These are phyloP conservation scores for Trichonephila clavipes DNA, from an alignment of 1,140 invertebrate genomes.

Conservation along the genomic window DNA sequence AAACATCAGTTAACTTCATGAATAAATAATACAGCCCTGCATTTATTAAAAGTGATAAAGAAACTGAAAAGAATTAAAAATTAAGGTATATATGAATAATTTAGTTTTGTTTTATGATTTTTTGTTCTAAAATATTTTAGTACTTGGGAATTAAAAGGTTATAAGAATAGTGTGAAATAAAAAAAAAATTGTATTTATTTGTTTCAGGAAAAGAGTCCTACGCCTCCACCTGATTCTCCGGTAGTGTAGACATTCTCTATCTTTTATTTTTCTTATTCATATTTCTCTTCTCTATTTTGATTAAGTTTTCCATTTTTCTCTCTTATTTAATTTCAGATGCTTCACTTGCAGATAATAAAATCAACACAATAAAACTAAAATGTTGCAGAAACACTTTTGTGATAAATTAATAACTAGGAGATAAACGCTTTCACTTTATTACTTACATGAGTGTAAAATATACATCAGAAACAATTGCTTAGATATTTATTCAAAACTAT, in stretches of 20 bases:
- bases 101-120: background rate
- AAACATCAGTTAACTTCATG: no score
- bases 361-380: no score
- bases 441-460: no score
- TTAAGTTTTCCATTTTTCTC: slow-evolving; percentile 43
- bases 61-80: no score
- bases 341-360: slow-evolving; percentile 40
- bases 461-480: no score
- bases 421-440: no score
- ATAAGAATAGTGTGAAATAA: slow-evolving; percentile 32
- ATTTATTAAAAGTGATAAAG: no score
- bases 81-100: background rate
- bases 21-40: no score
- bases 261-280: slow-evolving; percentile 47
- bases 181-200: slow-evolving; percentile 61
- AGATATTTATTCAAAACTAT: no score
- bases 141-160: background rate
- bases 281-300: slow-evolving; percentile 17
- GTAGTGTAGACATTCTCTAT: slow-evolving; percentile 75
- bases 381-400: no score
- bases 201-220: slow-evolving; percentile 74
- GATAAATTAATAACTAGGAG: no score
- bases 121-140: background rate
- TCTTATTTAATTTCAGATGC: background rate
- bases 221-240: slow-evolving; percentile 75